phyloP scores from a whole-genome alignment of 2,797 vertebrate species.

The Toxotes lorentzi region DNA sequence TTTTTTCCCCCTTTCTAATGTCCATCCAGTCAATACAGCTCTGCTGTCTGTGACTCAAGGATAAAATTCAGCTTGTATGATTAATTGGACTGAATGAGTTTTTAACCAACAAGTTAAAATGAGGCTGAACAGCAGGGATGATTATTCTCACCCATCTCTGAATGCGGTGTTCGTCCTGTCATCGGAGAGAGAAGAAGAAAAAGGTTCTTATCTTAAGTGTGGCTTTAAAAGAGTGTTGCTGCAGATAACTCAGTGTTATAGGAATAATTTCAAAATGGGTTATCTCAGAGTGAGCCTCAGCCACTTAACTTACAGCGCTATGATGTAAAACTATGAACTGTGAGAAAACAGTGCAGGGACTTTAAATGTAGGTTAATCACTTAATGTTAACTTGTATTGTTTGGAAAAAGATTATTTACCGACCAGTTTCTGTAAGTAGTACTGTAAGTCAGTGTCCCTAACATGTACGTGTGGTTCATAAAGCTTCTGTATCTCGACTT shows the following conservation, averaged over 20 bases:
- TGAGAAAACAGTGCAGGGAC: background rate
- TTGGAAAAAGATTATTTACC: too few relatives aligned
- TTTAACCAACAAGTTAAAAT: constrained; percentile 42
- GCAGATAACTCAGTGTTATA: background rate
- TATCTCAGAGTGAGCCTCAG: background rate
- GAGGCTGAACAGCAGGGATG: constrained; percentile 1
- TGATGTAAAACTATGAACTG: background rate
- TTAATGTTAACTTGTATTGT: too few relatives aligned
- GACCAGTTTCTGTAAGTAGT: too few relatives aligned
- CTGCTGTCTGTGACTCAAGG: background rate
- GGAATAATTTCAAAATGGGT: background rate
- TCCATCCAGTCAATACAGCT: constrained; percentile 13
- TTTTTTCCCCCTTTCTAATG: background rate
- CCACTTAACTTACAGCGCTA: background rate
- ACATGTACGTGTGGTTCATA: too few relatives aligned
- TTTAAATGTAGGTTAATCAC: too few relatives aligned
- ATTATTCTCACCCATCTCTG: background rate
- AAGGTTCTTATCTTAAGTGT: background rate
- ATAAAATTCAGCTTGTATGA: constrained; percentile 20
- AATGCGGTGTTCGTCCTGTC: background rate
- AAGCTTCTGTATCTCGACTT: background rate
- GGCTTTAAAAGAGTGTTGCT: background rate
- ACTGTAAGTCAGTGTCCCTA: too few relatives aligned
- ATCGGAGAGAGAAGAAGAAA: background rate
- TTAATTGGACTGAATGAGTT: constrained; percentile 28